Percentiles rank a stretch among this genome's conserved stretches.
These are phyloP conservation scores for Nomia melanderi DNA, from an alignment of 1,140 invertebrate species.

Conservation along the genomic window DNA sequence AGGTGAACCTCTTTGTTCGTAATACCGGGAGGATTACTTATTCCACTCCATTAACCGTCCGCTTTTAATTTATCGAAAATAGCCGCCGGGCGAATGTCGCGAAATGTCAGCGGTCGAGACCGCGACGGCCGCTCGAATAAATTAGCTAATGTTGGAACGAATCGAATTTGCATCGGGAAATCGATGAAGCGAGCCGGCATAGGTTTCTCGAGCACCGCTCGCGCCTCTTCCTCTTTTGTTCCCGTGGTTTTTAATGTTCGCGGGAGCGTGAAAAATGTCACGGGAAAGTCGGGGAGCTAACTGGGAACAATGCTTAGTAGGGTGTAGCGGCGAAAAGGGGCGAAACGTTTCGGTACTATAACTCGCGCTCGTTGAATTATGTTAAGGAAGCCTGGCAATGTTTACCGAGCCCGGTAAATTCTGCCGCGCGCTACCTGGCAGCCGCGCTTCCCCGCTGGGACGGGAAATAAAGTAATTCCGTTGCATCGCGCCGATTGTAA, in stretches of 20 bases:
- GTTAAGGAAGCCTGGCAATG: neutral
- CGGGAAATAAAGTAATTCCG: constrained; percentile 30
- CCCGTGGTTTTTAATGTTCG: neutral
- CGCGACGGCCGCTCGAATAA: no score
- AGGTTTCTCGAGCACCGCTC: neutral
- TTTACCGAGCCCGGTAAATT: constrained; percentile 11
- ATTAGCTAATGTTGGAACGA: no score
- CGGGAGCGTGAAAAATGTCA: neutral
- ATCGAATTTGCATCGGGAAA: no score
- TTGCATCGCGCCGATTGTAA: constrained; percentile 1
- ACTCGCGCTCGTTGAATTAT: constrained; percentile 48
- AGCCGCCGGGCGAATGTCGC: no score
- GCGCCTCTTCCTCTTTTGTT: neutral
- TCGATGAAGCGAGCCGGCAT: neutral
- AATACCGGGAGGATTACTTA: no score
- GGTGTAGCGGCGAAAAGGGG: neutral
- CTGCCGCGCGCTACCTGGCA: neutral
- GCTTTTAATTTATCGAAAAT: no score
- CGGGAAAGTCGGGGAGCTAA: neutral
- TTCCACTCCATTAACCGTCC: no score
- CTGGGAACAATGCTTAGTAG: constrained; percentile 1
- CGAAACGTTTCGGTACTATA: constrained; percentile 11
- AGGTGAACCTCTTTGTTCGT: no score
- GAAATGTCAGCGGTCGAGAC: no score
- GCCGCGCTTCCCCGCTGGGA: no score